These are phyloP conservation scores for Sarcophaga peregrina DNA, from an alignment of 1,140 invertebrate genomes.

Conservation along the genomic window DNA sequence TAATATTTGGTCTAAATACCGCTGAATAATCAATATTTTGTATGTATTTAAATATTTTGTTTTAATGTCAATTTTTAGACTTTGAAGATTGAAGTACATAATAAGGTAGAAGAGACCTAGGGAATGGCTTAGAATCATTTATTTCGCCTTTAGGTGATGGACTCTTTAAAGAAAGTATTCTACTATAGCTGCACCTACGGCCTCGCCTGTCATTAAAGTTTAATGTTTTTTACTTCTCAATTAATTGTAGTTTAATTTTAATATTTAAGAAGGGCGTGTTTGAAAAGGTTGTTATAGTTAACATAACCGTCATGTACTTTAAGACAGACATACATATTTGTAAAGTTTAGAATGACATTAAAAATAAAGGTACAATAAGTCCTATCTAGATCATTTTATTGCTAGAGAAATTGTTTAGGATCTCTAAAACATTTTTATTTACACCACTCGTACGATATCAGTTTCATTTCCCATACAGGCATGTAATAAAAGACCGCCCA, in stretches of 20 bases:
- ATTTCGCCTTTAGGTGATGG: slow-evolving; percentile 32
- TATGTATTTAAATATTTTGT: too few relatives aligned
- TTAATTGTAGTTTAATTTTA: slow-evolving; percentile 37
- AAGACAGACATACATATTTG: too few relatives aligned
- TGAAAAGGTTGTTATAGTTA: slow-evolving; percentile 18
- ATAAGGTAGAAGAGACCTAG: too few relatives aligned
- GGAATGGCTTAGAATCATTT: too few relatives aligned
- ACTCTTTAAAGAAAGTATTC: neutral
- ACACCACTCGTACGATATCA: neutral
- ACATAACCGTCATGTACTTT: neutral
- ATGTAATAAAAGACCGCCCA: neutral
- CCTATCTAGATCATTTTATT: slow-evolving; percentile 10
- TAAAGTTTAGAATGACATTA: too few relatives aligned
- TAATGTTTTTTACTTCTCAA: slow-evolving; percentile 25
- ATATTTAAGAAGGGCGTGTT: slow-evolving; percentile 22
- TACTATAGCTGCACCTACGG: neutral
- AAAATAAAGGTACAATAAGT: neutral
- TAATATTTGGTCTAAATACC: too few relatives aligned
- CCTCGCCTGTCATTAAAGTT: neutral
- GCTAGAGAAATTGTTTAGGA: neutral
- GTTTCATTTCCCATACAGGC: neutral
- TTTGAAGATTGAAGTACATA: too few relatives aligned
- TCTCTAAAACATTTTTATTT: neutral
- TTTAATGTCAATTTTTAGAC: too few relatives aligned
- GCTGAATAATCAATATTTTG: too few relatives aligned